Conservation (phyloP, 64 coral and sea anemone genomes). For the Pocillopora verrucosa region DNA sequence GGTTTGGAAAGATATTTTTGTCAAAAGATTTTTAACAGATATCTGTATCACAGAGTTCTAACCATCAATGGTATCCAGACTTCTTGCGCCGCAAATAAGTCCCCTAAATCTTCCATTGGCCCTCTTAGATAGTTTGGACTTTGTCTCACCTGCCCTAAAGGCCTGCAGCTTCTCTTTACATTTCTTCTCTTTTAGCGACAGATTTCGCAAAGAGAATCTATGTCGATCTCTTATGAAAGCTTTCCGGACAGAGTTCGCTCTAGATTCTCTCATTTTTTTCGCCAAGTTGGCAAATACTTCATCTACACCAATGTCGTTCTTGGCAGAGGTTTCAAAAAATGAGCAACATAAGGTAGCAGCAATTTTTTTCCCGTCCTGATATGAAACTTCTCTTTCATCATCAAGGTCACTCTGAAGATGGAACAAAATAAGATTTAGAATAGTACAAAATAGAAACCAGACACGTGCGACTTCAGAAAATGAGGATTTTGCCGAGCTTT, state of each 20-base stretch:
- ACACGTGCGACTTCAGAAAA: no score
- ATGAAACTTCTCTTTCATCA: slow-evolving; percentile 58
- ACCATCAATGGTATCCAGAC: background rate
- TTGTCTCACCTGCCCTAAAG: slow-evolving; percentile 37
- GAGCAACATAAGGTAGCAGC: slow-evolving; percentile 65
- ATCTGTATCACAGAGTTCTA: background rate
- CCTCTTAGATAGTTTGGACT: background rate
- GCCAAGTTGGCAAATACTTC: slow-evolving; percentile 76
- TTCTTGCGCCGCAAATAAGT: slow-evolving; percentile 76
- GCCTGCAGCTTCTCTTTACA: slow-evolving; percentile 79
- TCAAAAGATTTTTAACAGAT: background rate
- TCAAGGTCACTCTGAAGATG: slow-evolving; percentile 67
- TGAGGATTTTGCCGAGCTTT: no score
- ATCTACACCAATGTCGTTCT: slow-evolving; percentile 75
- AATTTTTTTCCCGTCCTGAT: slow-evolving; percentile 76
- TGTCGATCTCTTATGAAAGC: slow-evolving; percentile 58
- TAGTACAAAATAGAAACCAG: background rate
- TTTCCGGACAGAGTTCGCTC: slow-evolving; percentile 37
- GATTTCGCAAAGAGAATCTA: slow-evolving; percentile 63
- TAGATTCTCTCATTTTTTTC: slow-evolving; percentile 52
- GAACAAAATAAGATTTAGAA: background rate
- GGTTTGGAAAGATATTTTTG: no score
- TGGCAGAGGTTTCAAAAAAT: slow-evolving; percentile 87
- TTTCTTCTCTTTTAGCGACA: slow-evolving; percentile 69
- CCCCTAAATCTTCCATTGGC: slow-evolving; percentile 45